Evolutionary conservation across 2,888 invertebrate genomes (phyloP).

Genomic region (Habrosyne pyritoides): DNA sequence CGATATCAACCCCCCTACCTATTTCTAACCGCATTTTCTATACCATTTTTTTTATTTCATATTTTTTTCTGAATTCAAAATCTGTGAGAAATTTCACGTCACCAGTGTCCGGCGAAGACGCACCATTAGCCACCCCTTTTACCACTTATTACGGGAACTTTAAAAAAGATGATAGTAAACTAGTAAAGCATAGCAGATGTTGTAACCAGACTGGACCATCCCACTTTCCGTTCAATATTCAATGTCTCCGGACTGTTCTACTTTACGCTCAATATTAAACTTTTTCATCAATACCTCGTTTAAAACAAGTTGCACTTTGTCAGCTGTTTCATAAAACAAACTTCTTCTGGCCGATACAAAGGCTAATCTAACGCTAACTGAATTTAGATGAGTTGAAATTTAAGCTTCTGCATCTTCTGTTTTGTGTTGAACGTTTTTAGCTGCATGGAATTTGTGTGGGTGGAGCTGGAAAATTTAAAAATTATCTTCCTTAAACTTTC

Average conservation of each 20-base stretch:
- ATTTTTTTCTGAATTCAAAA: no score
- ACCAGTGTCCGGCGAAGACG: no score
- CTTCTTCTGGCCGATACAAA: background rate
- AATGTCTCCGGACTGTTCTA: background rate
- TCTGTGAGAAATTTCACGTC: no score
- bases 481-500: no score
- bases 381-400: constrained; percentile 1
- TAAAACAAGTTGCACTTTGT: background rate
- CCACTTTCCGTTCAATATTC: background rate
- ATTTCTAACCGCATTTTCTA: no score
- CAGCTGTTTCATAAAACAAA: background rate
- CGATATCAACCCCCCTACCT: no score
- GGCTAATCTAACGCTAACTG: background rate
- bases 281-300: background rate
- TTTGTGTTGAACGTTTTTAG: background rate
- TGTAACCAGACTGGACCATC: background rate
- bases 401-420: background rate
- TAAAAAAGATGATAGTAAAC: no score
- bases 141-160: no score
- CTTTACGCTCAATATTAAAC: background rate
- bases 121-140: no score
- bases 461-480: no score
- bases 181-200: no score
- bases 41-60: no score
- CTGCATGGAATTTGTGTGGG: background rate